phyloP scores from a whole-genome alignment of 2,888 invertebrate genomes.

The Macaria notata region DNA sequence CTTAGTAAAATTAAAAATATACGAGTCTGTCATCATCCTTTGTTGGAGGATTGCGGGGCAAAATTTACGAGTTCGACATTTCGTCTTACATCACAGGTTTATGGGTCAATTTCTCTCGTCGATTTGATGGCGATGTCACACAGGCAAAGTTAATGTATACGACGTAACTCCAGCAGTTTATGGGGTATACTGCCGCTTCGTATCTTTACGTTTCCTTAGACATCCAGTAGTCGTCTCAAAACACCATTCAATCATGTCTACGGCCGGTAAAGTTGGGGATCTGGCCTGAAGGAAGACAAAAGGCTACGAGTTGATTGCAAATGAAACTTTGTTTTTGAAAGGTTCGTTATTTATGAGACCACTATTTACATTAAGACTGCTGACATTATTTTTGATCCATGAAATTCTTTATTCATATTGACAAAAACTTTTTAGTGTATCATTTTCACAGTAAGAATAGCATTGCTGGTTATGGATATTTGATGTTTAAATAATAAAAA shows the following conservation, averaged over 20 bases:
- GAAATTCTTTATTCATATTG: too few species aligned
- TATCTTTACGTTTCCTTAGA: slow-evolving; percentile 23
- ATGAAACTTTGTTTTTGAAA: too few species aligned
- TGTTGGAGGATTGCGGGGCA: slow-evolving; percentile 1
- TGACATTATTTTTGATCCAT: too few species aligned
- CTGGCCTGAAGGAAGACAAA: background rate
- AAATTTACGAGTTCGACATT: slow-evolving; percentile 9
- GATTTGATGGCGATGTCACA: slow-evolving; percentile 18
- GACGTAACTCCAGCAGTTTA: slow-evolving; percentile 21
- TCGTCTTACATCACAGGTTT: slow-evolving; percentile 14
- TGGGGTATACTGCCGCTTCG: slow-evolving; percentile 14
- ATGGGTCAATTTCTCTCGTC: slow-evolving; percentile 9
- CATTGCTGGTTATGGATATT: too few species aligned
- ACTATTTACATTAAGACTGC: too few species aligned
- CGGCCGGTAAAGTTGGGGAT: slow-evolving; percentile 5
- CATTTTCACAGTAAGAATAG: too few species aligned
- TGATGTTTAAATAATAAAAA: too few species aligned
- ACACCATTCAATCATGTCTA: slow-evolving; percentile 23
- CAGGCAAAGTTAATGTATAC: slow-evolving; percentile 20
- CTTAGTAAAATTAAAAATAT: background rate
- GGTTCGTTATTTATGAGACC: too few species aligned
- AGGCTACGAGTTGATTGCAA: too few species aligned
- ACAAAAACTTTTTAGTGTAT: too few species aligned
- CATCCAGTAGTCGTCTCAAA: slow-evolving; percentile 18
- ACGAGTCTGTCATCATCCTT: background rate